A percentile compares a stretch with the other conserved stretches of the same genome.
Evolutionary conservation across 1,140 invertebrate species (phyloP).

Genomic region (Drosophila seguyi): DNA sequence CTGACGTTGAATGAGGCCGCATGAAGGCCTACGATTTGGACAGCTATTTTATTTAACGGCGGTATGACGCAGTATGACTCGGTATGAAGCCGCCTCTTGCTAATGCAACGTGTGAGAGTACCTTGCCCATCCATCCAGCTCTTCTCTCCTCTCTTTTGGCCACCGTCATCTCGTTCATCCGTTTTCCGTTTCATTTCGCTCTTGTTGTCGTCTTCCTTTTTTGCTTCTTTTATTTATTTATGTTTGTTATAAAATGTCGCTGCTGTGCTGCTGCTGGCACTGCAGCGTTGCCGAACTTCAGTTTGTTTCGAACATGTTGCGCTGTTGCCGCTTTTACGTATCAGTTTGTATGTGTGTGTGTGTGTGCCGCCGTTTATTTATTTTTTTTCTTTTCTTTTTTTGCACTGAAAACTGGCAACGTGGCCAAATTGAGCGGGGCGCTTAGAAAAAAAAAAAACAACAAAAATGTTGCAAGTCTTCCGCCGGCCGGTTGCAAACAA

Average conservation of each 20-base stretch:
- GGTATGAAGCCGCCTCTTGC: slow-evolving; percentile 8
- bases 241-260: slow-evolving; percentile 68
- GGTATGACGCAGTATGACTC: background rate
- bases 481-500: slow-evolving; percentile 68
- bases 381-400: slow-evolving; percentile 16
- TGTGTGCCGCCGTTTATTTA: background rate
- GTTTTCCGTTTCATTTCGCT: slow-evolving; percentile 34
- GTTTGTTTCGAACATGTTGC: slow-evolving; percentile 25
- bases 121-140: background rate
- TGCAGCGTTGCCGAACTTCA: slow-evolving; percentile 16
- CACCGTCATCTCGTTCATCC: background rate
- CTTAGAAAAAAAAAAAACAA: slow-evolving; percentile 19
- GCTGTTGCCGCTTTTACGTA: slow-evolving; percentile 54
- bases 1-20: slow-evolving; percentile 21
- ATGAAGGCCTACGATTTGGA: background rate
- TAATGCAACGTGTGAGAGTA: slow-evolving; percentile 21
- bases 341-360: slow-evolving; percentile 4
- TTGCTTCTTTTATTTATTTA: slow-evolving; percentile 65
- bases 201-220: slow-evolving; percentile 3
- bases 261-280: slow-evolving; percentile 10
- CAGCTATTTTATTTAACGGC: background rate
- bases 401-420: slow-evolving; percentile 65
- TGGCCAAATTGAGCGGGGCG: slow-evolving; percentile 1
- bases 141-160: background rate
- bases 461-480: slow-evolving; percentile 67